phyloP scores from a whole-genome alignment of 2,888 invertebrate genomes.

The Linnaemya vulpina region DNA sequence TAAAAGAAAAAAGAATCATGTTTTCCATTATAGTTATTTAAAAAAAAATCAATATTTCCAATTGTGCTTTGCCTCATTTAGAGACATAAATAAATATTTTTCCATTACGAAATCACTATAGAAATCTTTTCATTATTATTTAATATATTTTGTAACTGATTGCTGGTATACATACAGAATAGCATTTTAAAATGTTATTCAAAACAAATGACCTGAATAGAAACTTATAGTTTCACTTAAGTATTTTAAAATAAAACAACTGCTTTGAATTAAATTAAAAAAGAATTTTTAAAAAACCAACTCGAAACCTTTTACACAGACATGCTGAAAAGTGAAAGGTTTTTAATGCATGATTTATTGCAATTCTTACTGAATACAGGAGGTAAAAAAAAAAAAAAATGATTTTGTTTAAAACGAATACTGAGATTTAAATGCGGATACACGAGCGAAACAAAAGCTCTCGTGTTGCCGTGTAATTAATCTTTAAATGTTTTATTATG shows the following conservation, averaged over 20 bases:
- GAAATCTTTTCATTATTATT: too few species aligned
- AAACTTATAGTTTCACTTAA: conserved; percentile 33
- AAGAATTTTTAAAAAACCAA: background rate
- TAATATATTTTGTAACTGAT: too few species aligned
- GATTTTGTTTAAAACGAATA: conserved; percentile 11
- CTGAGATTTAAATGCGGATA: conserved; percentile 57
- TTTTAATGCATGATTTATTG: conserved; percentile 69
- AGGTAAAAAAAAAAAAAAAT: background rate
- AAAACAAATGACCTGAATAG: conserved; percentile 51
- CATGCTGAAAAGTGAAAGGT: conserved; percentile 65
- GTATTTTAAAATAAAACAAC: conserved; percentile 38
- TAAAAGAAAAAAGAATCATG: too few species aligned
- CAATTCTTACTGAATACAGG: conserved; percentile 34
- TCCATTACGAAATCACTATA: too few species aligned
- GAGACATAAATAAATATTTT: too few species aligned
- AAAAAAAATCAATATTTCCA: too few species aligned
- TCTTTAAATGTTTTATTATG: conserved; percentile 70
- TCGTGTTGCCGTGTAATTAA: conserved; percentile 70
- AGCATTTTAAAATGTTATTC: conserved; percentile 29
- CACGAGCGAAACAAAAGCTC: conserved; percentile 47
- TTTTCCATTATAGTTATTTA: too few species aligned
- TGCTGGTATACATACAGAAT: background rate
- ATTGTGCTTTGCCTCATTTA: too few species aligned
- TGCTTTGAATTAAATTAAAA: conserved; percentile 16
- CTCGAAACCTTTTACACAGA: conserved; percentile 45